phyloP scores from a whole-genome alignment of 2,797 vertebrate species.

The Acipenser transmontanus region DNA sequence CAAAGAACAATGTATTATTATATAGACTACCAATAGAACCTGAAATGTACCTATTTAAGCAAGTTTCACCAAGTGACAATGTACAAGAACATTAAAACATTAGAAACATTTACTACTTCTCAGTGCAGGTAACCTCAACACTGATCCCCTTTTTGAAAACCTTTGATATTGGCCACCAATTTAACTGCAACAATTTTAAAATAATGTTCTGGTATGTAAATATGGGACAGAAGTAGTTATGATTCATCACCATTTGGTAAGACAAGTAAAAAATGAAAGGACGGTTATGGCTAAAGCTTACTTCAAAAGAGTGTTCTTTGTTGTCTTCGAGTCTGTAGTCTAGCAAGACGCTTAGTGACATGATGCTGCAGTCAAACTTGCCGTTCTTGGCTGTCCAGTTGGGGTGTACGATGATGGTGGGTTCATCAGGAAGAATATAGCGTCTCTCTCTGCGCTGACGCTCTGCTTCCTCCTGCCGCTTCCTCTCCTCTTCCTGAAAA shows the following conservation, averaged over 20 bases:
- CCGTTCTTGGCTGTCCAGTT: slow-evolving; percentile 97
- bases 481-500: slow-evolving; percentile 84
- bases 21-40: neutral
- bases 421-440: slow-evolving; percentile 89
- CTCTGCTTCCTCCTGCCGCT: slow-evolving; percentile 84
- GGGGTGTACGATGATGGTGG: slow-evolving; percentile 90
- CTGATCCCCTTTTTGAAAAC: no score
- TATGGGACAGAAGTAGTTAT: no score
- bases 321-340: slow-evolving; percentile 97
- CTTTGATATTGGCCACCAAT: no score
- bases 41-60: neutral
- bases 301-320: slow-evolving; percentile 98
- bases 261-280: neutral
- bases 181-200: no score
- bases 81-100: no score
- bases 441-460: slow-evolving; percentile 86
- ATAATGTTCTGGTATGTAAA: no score
- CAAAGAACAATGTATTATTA: slow-evolving; percentile 9
- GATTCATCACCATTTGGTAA: neutral
- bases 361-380: slow-evolving; percentile 96
- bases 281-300: slow-evolving; percentile 31
- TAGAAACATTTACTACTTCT: neutral
- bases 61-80: neutral
- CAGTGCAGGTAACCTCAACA: neutral
- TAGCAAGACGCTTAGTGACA: slow-evolving; percentile 94